Percentiles rank a stretch among this genome's conserved stretches.
Conservation (phyloP, 2,113 vertebrate genomes). For the Tapirus terrestris region DNA sequence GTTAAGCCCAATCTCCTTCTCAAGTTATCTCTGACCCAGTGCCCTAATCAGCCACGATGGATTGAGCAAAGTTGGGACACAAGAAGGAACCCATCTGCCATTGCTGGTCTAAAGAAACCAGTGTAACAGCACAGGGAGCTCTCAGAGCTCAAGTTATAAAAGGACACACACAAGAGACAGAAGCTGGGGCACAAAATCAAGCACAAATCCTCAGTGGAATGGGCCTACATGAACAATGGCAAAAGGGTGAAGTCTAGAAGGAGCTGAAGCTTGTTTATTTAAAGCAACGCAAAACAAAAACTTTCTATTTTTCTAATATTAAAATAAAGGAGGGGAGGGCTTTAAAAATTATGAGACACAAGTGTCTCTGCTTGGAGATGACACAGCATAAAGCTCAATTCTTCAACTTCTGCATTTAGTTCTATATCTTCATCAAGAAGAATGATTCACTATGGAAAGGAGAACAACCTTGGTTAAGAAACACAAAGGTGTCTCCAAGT, state of each 20-base stretch:
- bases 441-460: neutral
- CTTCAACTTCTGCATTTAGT: neutral
- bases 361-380: neutral
- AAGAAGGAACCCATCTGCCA: neutral
- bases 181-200: neutral
- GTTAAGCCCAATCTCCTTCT: neutral
- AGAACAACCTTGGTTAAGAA: neutral
- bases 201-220: neutral
- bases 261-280: neutral
- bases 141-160: neutral
- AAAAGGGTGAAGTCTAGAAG: neutral
- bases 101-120: neutral
- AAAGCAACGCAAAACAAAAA: constrained; percentile 3
- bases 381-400: neutral
- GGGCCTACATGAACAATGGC: neutral
- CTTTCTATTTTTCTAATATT: neutral
- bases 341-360: neutral
- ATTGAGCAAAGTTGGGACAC: neutral
- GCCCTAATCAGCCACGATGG: neutral
- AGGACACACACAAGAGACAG: neutral
- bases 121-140: neutral
- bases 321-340: neutral
- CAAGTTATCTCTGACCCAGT: neutral
- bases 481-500: neutral
- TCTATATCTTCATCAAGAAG: neutral